phyloP scores from a whole-genome alignment of 2,113 vertebrate species.

The Cyanocitta stelleri region DNA sequence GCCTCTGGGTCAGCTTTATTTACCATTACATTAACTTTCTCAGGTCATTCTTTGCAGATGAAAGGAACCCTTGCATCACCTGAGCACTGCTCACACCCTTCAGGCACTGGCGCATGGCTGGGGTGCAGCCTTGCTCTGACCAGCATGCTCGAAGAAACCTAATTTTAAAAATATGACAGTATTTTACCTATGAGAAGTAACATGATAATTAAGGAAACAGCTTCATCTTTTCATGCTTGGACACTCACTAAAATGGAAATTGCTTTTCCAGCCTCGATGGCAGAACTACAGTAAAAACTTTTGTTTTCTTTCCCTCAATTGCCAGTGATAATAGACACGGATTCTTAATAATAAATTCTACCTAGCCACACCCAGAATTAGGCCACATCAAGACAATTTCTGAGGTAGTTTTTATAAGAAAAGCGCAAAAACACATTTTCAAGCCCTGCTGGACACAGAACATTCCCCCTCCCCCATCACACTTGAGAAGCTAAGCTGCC shows the following conservation, averaged over 20 bases:
- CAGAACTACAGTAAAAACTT: neutral
- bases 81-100: neutral
- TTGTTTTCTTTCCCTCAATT: neutral
- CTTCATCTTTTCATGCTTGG: neutral
- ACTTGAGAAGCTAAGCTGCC: neutral
- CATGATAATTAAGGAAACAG: neutral
- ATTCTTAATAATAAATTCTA: neutral
- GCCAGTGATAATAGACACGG: neutral
- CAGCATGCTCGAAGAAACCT: neutral
- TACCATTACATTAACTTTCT: neutral
- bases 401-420: neutral
- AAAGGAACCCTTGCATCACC: neutral
- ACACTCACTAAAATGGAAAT: neutral
- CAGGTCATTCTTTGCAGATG: neutral
- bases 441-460: fast-evolving
- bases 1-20: neutral
- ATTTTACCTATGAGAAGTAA: neutral
- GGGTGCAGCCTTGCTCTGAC: neutral
- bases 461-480: neutral
- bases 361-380: neutral
- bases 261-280: neutral
- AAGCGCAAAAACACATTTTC: neutral
- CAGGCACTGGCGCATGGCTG: fast-evolving
- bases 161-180: neutral
- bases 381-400: neutral